These are phyloP conservation scores for Microcebus murinus DNA, from an alignment of 2,113 vertebrate genomes.

Conservation along the genomic window DNA sequence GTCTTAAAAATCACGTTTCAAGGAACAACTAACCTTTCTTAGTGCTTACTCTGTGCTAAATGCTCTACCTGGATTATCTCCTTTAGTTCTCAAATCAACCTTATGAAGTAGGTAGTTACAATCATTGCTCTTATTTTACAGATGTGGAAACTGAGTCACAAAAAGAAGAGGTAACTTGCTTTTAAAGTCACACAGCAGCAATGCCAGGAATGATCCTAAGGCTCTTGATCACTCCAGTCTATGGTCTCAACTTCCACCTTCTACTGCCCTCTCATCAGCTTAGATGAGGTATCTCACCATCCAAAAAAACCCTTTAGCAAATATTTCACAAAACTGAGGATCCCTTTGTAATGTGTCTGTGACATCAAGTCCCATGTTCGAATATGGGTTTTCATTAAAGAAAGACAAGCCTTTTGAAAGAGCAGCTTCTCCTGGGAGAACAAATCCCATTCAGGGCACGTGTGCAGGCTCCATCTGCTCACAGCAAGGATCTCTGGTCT, in stretches of 20 bases:
- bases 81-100: neutral
- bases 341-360: neutral
- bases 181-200: neutral
- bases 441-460: neutral
- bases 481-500: neutral
- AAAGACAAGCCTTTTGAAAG: neutral
- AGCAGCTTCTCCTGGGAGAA: neutral
- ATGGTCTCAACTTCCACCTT: neutral
- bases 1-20: constrained; percentile 23
- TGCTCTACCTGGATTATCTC: neutral
- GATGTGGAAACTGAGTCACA: neutral
- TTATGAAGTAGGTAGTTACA: neutral
- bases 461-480: neutral
- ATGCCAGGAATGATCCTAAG: neutral
- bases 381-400: neutral
- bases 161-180: neutral
- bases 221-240: neutral
- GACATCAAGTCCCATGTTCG: neutral
- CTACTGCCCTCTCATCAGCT: neutral
- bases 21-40: neutral
- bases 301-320: neutral
- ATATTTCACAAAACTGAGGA: neutral
- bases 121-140: neutral
- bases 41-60: neutral
- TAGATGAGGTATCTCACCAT: neutral